Percentiles rank a stretch among this genome's conserved stretches.
These are phyloP conservation scores for Belgica antarctica DNA, from an alignment of 2,888 invertebrate genomes.

Conservation along the genomic window DNA sequence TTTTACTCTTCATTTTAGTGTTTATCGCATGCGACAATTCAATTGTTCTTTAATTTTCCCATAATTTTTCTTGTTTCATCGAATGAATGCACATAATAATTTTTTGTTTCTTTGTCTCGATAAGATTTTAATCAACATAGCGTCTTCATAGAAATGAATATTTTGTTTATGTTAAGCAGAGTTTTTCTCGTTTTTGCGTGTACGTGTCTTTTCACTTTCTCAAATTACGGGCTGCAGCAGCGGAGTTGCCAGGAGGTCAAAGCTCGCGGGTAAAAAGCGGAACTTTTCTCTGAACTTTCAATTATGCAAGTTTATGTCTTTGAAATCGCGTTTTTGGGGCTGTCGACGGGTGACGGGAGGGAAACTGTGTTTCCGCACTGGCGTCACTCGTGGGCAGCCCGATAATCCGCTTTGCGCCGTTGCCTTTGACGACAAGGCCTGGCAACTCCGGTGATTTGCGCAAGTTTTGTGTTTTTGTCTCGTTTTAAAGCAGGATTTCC, in stretches of 20 bases:
- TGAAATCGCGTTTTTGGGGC: not conserved
- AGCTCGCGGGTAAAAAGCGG: no score
- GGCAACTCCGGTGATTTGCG: no score
- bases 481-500: no score
- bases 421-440: no score
- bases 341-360: not conserved
- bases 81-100: not conserved
- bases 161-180: slow-evolving; percentile 2
- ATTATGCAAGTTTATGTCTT: slow-evolving; percentile 10
- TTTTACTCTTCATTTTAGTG: no score
- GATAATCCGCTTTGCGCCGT: no score
- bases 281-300: no score
- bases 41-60: not conserved
- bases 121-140: not conserved
- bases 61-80: not conserved
- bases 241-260: no score
- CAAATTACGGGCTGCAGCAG: no score
- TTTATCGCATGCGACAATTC: slow-evolving; percentile 12
- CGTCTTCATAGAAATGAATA: slow-evolving; percentile 6
- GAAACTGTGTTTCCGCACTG: no score
- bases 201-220: slow-evolving; percentile 11
- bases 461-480: no score
- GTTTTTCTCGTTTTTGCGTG: not conserved
- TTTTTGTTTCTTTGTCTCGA: not conserved
- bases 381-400: no score